Percentiles rank a stretch among this genome's conserved stretches.
Evolutionary conservation across 2,888 invertebrate genomes (phyloP).

Genomic region (Diarsia rubi): DNA sequence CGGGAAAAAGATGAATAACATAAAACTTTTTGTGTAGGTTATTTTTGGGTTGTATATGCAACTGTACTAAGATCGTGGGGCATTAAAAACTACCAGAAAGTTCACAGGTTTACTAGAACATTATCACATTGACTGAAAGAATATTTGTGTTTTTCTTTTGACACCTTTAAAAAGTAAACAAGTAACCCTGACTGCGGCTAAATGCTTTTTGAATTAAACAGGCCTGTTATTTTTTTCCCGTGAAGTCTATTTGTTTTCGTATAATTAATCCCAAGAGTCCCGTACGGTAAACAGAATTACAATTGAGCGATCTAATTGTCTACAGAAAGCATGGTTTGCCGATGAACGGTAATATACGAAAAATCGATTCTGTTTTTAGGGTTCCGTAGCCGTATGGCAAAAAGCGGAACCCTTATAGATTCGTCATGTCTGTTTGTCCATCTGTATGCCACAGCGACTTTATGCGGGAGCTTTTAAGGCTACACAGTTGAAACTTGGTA

Average conservation of each 20-base stretch:
- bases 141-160: neutral
- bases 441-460: no score
- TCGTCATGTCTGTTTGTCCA: no score
- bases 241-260: neutral
- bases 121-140: neutral
- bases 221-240: neutral
- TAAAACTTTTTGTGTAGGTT: neutral
- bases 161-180: neutral
- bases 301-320: no score
- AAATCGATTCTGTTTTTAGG: no score
- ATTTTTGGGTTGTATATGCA: neutral
- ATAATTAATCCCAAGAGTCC: neutral
- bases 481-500: no score
- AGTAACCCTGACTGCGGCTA: neutral
- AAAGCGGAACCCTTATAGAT: no score
- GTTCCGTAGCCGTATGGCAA: no score
- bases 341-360: no score
- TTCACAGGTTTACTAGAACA: neutral
- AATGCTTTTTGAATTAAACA: neutral
- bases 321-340: no score
- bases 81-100: neutral
- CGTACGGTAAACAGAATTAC: no score
- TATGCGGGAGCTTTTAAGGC: no score
- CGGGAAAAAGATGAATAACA: neutral
- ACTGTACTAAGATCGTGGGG: neutral